A percentile compares a stretch with the other conserved stretches of the same genome.
phyloP scores from a whole-genome alignment of 2,888 invertebrate species.

The Drosophila atripex region DNA sequence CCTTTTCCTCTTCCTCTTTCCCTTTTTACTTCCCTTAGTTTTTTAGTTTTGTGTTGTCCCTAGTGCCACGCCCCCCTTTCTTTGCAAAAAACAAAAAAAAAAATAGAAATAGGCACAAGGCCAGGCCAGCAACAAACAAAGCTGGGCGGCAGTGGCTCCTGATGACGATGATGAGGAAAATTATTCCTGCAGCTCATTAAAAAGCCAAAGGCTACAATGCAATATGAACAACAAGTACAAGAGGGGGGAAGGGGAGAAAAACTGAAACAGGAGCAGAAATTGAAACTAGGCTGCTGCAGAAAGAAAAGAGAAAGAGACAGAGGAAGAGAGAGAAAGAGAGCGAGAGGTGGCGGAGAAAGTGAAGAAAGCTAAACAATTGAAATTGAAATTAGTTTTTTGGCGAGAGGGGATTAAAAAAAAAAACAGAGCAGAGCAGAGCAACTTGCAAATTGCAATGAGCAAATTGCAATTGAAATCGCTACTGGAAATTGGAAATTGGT shows the following conservation, averaged over 20 bases:
- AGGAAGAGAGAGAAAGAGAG: neutral
- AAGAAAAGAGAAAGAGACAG: neutral
- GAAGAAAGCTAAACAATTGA: constrained; percentile 38
- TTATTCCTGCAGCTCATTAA: constrained; percentile 48
- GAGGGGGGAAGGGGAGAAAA: no score
- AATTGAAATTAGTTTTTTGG: constrained; percentile 36
- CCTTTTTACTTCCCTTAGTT: neutral
- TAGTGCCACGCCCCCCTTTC: neutral
- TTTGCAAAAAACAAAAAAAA: neutral
- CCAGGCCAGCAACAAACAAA: constrained; percentile 47
- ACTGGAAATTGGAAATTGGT: neutral
- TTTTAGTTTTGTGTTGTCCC: constrained; percentile 6
- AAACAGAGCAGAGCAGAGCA: no score
- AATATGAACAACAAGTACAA: constrained; percentile 34
- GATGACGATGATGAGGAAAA: constrained; percentile 8
- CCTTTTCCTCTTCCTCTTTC: no score
- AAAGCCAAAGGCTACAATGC: constrained; percentile 38
- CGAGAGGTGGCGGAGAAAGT: constrained; percentile 25
- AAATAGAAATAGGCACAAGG: constrained; percentile 71
- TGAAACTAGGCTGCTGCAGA: constrained; percentile 38
- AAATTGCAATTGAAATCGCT: neutral
- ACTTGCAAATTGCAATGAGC: neutral
- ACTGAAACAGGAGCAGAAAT: no score
- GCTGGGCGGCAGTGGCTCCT: neutral
- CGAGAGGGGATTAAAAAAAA: no score